Conservation (phyloP, 2,113 vertebrate species). For the Anser cygnoides region DNA sequence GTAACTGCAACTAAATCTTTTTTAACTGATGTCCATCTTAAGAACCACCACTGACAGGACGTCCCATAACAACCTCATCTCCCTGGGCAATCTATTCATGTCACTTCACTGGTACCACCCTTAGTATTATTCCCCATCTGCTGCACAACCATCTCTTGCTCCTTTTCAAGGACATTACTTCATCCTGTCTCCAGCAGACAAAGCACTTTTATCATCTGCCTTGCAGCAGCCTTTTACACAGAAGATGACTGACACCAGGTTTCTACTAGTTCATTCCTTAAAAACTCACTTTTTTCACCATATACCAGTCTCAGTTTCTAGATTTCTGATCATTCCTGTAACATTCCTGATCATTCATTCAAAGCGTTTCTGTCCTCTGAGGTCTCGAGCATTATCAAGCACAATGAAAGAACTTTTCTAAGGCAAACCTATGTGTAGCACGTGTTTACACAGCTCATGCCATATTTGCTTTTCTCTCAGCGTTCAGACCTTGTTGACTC, state of each 20-base stretch:
- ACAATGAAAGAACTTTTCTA: constrained; percentile 11
- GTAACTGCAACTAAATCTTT: not conserved
- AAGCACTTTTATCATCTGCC: not conserved
- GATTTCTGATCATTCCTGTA: not conserved
- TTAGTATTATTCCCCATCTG: not conserved
- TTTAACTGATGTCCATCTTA: not conserved
- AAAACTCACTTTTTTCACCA: not conserved
- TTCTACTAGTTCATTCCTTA: not conserved
- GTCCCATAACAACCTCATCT: not conserved
- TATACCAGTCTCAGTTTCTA: not conserved
- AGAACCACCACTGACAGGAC: not conserved
- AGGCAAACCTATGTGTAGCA: not conserved
- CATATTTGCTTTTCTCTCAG: constrained; percentile 39
- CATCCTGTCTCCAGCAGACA: not conserved
- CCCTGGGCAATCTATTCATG: not conserved
- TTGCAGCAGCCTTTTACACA: not conserved
- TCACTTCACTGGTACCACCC: not conserved
- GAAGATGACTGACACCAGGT: not conserved
- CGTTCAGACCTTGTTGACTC: constrained; percentile 39
- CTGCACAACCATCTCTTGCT: not conserved
- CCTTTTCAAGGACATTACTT: constrained; percentile 1
- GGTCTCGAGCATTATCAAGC: not conserved
- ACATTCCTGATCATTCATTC: not conserved
- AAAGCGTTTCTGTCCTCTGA: not conserved
- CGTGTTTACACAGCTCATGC: constrained; percentile 12